phyloP scores from a whole-genome alignment of 2,113 vertebrate genomes.

The Varanus komodoensis region DNA sequence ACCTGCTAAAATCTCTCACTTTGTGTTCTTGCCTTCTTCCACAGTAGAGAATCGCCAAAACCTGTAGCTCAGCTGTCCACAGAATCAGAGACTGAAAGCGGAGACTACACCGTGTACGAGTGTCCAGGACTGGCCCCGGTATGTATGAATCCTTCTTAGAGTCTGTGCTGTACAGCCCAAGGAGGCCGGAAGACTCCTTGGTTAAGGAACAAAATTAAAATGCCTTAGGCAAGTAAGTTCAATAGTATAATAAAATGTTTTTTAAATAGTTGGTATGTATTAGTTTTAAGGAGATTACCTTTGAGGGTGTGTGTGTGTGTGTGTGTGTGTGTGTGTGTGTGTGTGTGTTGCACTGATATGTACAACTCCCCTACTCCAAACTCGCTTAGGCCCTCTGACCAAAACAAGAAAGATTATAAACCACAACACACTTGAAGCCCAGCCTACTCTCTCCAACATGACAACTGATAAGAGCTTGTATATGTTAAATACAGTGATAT shows the following conservation, averaged over 20 bases:
- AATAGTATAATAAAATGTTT: too few species aligned
- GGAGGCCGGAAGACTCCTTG: too few species aligned
- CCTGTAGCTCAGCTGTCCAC: slow-evolving; percentile 39
- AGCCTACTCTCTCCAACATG: not conserved
- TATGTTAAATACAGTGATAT: not conserved
- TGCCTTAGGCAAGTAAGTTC: not conserved
- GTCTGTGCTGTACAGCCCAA: not conserved
- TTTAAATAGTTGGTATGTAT: too few species aligned
- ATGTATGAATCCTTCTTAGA: not conserved
- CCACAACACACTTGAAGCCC: not conserved
- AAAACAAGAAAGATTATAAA: not conserved
- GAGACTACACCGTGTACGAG: slow-evolving; percentile 57
- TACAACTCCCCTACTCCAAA: not conserved
- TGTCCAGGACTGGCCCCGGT: slow-evolving; percentile 61
- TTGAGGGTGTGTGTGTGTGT: not conserved
- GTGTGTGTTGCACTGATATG: not conserved
- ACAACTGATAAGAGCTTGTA: not conserved
- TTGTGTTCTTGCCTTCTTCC: not conserved
- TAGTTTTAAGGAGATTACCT: not conserved
- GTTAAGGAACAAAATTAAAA: too few species aligned
- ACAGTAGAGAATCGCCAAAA: slow-evolving; percentile 25
- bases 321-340: too few species aligned
- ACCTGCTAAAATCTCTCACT: not conserved
- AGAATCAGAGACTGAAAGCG: slow-evolving; percentile 49
- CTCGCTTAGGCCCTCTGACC: not conserved